Percentiles rank a stretch among this genome's conserved stretches.
Evolutionary conservation across 2,113 vertebrate genomes (phyloP).

Genomic region (Nannobrachium achirus): DNA sequence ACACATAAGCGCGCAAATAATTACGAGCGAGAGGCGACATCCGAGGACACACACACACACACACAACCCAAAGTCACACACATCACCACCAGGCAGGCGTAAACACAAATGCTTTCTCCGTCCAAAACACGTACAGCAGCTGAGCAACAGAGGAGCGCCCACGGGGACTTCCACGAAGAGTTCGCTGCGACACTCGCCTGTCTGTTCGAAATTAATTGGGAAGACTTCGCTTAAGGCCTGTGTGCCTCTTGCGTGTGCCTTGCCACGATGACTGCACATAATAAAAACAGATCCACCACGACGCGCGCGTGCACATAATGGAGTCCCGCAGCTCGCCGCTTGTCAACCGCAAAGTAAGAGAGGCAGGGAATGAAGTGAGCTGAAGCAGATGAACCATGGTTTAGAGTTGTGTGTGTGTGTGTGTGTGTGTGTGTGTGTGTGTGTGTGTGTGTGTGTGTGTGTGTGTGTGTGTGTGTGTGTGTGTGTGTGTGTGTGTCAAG

Average conservation of each 20-base stretch:
- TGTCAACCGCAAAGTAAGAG: background rate
- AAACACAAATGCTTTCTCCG: slow-evolving; percentile 21
- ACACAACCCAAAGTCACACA: background rate
- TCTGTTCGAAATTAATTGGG: background rate
- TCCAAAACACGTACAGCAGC: slow-evolving; percentile 1
- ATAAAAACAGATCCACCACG: too few relatives aligned
- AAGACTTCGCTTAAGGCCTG: too few relatives aligned
- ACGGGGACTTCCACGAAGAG: background rate
- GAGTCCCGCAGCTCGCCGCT: background rate
- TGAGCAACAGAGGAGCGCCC: background rate
- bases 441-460: too few relatives aligned
- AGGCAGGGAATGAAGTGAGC: background rate
- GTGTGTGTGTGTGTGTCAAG: background rate
- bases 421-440: too few relatives aligned
- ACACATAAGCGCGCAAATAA: slow-evolving; percentile 4
- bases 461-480: too few relatives aligned
- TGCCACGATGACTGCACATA: background rate
- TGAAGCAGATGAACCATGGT: background rate
- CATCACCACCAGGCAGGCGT: background rate
- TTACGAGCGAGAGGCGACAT: background rate
- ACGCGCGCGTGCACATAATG: background rate
- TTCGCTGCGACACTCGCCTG: background rate
- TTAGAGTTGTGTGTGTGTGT: too few relatives aligned
- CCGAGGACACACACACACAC: background rate
- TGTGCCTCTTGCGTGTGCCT: background rate